Percentiles rank a stretch among this genome's conserved stretches.
phyloP scores from a whole-genome alignment of 2,113 vertebrate genomes.

The Toxostoma redivivum region DNA sequence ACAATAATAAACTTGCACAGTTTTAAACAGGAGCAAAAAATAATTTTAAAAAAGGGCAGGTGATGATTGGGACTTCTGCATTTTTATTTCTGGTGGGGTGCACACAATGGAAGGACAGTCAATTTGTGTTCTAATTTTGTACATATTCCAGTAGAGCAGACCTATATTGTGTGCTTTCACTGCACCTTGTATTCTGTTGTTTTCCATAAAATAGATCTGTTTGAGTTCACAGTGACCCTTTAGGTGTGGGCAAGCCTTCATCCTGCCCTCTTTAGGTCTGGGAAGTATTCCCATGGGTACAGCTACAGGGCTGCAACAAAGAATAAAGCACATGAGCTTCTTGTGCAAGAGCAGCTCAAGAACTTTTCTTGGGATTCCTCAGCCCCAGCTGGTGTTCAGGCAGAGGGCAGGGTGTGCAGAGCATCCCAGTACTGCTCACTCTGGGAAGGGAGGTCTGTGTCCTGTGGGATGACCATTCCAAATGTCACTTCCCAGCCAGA shows the following conservation, averaged over 20 bases:
- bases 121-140: not conserved
- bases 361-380: not conserved
- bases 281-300: not conserved
- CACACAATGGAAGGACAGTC: not conserved
- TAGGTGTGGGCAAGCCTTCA: not conserved
- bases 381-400: not conserved
- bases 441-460: not conserved
- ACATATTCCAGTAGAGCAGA: not conserved
- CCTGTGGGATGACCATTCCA: not conserved
- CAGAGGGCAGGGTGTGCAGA: not conserved
- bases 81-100: not conserved
- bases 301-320: not conserved
- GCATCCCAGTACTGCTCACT: not conserved
- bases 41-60: not conserved
- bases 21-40: not conserved
- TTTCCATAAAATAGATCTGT: not conserved
- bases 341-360: not conserved
- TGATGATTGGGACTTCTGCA: not conserved
- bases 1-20: not conserved
- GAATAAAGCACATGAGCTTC: not conserved
- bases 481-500: not conserved
- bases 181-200: not conserved
- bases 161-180: not conserved
- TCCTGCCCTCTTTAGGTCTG: not conserved
- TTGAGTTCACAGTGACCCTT: not conserved